A percentile compares a stretch with the other conserved stretches of the same genome.
Conservation (phyloP, 2,113 vertebrate genomes). For the Zingel zingel region DNA sequence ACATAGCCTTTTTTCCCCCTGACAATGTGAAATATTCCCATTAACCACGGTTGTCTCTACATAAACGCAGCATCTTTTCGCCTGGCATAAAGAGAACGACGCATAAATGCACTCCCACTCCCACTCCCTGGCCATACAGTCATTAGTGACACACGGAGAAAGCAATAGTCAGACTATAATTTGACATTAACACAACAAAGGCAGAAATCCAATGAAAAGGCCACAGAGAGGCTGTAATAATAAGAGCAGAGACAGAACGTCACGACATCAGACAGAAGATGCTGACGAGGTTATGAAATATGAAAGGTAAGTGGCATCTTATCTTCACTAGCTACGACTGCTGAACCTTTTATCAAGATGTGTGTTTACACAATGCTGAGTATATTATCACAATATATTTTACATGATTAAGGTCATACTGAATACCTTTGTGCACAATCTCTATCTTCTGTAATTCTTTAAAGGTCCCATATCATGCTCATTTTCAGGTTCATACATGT, state of each 20-base stretch:
- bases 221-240: background rate
- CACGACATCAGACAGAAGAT: background rate
- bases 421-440: background rate
- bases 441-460: background rate
- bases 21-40: background rate
- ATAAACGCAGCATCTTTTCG: slow-evolving; percentile 3
- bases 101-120: background rate
- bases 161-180: slow-evolving; percentile 17
- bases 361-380: slow-evolving; percentile 2
- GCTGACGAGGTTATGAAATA: background rate
- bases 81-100: background rate
- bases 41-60: background rate
- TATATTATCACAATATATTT: no score
- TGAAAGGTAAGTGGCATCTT: slow-evolving; percentile 3
- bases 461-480: no score
- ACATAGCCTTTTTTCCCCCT: background rate
- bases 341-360: slow-evolving; percentile 13
- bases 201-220: slow-evolving; percentile 12
- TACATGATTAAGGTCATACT: background rate
- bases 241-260: background rate
- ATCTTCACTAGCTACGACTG: background rate
- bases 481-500: no score
- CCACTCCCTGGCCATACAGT: background rate
- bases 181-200: slow-evolving; percentile 37
- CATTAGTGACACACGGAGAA: slow-evolving; percentile 17